A percentile compares a stretch with the other conserved stretches of the same genome.
Conservation (phyloP, 2,888 invertebrate species). For the Thelaira solivaga region DNA sequence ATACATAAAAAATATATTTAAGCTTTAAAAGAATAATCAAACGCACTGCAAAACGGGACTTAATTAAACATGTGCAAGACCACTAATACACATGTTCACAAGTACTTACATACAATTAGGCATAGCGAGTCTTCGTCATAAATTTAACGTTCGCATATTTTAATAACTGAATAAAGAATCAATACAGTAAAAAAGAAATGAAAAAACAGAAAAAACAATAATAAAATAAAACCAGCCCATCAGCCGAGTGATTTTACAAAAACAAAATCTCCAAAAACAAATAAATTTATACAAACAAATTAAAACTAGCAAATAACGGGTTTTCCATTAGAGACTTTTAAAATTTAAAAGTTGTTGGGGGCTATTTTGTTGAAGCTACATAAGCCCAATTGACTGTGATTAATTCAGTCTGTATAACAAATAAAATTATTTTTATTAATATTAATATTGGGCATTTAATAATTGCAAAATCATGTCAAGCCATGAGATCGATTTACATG, state of each 20-base stretch:
- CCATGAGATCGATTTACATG: no score
- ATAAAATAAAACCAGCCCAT: conserved; percentile 12
- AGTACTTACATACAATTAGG: neutral
- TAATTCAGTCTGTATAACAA: no score
- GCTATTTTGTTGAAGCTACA: no score
- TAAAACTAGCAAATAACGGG: neutral
- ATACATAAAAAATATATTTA: neutral
- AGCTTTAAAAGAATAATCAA: neutral
- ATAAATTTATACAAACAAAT: neutral
- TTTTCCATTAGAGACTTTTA: no score
- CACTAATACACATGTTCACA: neutral
- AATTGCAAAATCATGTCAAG: no score
- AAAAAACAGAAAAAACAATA: conserved; percentile 13
- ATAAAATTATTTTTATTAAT: no score
- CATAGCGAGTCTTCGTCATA: neutral
- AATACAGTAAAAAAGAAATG: neutral
- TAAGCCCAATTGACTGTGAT: no score
- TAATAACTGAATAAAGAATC: neutral
- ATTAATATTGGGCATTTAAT: no score
- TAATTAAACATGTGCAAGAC: conserved; percentile 33
- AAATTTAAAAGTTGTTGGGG: no score
- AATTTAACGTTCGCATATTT: neutral
- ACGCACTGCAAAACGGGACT: conserved; percentile 44
- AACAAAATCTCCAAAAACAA: conserved; percentile 5
- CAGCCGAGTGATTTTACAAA: conserved; percentile 8